These are phyloP conservation scores for Oceanodroma leucorhoa DNA, from an alignment of 2,797 vertebrate genomes.

Conservation along the genomic window DNA sequence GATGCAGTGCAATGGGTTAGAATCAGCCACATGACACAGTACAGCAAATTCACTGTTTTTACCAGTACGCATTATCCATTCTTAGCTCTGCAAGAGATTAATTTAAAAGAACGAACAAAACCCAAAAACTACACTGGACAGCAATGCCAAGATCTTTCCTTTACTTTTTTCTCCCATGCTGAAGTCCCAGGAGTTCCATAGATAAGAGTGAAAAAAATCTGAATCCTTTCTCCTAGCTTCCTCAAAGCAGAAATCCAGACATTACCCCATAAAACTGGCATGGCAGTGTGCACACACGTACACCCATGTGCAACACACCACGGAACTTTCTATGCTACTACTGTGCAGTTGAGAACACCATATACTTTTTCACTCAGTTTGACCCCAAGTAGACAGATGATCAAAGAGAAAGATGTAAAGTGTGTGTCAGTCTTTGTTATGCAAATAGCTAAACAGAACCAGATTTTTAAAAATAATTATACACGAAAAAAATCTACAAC, in stretches of 20 bases:
- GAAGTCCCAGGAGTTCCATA: background rate
- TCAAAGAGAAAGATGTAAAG: constrained; percentile 4
- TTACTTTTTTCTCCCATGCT: background rate
- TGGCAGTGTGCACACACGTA: fast-evolving
- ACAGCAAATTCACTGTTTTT: background rate
- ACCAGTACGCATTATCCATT: background rate
- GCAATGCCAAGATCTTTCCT: background rate
- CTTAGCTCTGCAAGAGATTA: background rate
- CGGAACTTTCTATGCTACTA: background rate
- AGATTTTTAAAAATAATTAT: background rate
- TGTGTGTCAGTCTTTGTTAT: background rate
- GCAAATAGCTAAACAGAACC: constrained; percentile 32
- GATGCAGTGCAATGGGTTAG: background rate
- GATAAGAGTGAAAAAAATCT: background rate
- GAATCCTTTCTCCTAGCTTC: background rate
- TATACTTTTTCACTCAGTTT: background rate
- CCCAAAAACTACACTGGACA: background rate
- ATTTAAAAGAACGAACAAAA: background rate
- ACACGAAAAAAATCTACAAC: constrained; percentile 29
- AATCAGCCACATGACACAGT: background rate
- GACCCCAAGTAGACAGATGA: background rate
- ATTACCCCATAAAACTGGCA: background rate
- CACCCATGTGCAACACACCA: background rate
- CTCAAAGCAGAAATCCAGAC: background rate
- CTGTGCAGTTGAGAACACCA: background rate